Evolutionary conservation across 2,888 invertebrate genomes (phyloP), one percentile per base, ranked within the genome.

Genomic region (Melinopterus prodromus): DNA sequence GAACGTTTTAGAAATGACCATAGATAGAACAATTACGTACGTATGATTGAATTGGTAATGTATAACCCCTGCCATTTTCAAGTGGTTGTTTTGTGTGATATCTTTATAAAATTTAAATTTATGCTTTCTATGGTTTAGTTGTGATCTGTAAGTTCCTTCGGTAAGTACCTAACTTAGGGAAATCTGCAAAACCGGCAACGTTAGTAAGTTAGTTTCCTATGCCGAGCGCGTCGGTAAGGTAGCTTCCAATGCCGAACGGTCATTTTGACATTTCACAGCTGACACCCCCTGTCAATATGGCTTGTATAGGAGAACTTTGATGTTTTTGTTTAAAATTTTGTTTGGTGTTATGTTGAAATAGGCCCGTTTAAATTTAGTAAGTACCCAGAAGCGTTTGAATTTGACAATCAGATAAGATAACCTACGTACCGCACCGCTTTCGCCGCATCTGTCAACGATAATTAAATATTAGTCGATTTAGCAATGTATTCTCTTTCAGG

Each of bases 201-300:
- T 26, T 26, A 3, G 26, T 26, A 26, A 26, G 26, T 26, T 26
- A 26, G 12, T 1, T 12, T 53, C 7, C 53, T 1, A 12, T 9
- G 12, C 53, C 12, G 53, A 12, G 53, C 9, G 12, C 53, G 53
- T 53, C 53, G 53, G 53, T 53, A 53, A 12, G 53, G 2, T 53
- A 53, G 53, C 0, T 53, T 53, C 12, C 53, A 3, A 2, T 53
- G 12, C 53, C 12, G 7, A 53, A 6, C n/a, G n/a, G 37, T 74
- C 74, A 26, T 74, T 81, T 81, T 81, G 81, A 81, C 81, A 79
- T 77, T 81, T 74, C 38, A 79, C 81, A 81, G 79, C 79, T 81
- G 81, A 81, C 81, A 81, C 81, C 81, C 81, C 81, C 81, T 77
- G 79, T 78, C 79, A 81, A 79, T 80, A 79, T 79, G 79, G 77